Percentiles rank a stretch among this genome's conserved stretches.
Evolutionary conservation across 2,797 vertebrate genomes (phyloP).

Genomic region (Chrysocyon brachyurus): DNA sequence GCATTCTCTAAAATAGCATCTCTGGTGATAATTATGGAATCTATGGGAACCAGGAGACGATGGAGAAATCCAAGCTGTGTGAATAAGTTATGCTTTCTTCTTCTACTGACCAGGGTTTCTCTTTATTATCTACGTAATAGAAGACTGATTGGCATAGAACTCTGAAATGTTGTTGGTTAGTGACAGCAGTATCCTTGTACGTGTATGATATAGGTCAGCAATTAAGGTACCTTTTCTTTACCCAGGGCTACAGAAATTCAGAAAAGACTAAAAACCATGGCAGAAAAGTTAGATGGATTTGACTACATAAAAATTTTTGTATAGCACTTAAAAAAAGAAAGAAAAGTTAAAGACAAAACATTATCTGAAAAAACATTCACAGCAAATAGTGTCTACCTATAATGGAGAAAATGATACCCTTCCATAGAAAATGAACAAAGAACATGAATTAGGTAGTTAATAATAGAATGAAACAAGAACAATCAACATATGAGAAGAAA

Average conservation of each 20-base stretch:
- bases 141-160: not conserved
- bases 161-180: not conserved
- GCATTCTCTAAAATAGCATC: not conserved
- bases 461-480: slow-evolving; percentile 7
- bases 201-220: not conserved
- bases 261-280: not conserved
- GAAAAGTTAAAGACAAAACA: not conserved
- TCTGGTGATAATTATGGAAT: not conserved
- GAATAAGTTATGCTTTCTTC: not conserved
- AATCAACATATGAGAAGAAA: not conserved
- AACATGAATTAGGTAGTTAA: not conserved
- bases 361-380: slow-evolving; percentile 2
- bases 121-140: not conserved
- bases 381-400: not conserved
- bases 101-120: not conserved
- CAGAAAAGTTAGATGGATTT: slow-evolving; percentile 29
- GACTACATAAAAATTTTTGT: not conserved
- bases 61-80: not conserved
- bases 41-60: not conserved
- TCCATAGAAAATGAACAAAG: not conserved
- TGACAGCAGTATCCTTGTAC: not conserved
- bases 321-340: not conserved
- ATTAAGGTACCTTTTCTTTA: not conserved
- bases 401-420: not conserved
- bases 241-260: not conserved